phyloP scores from a whole-genome alignment of 2,888 invertebrate genomes.

The Esperia sulphurella region DNA sequence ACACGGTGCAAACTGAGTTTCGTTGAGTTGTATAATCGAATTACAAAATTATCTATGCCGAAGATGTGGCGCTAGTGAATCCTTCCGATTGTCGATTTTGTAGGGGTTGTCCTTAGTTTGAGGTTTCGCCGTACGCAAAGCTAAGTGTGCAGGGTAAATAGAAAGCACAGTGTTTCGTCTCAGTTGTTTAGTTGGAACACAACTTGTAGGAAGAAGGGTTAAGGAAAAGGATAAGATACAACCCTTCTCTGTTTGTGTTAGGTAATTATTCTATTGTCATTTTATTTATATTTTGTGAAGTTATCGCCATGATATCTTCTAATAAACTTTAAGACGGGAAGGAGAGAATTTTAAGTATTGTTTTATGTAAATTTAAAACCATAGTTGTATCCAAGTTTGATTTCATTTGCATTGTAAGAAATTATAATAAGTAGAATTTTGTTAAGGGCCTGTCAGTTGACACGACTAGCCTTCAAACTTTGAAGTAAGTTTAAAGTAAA shows the following conservation, averaged over 20 bases:
- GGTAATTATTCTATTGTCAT: conserved; percentile 71
- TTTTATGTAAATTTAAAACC: conserved; percentile 62
- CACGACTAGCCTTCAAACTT: background rate
- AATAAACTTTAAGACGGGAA: conserved; percentile 60
- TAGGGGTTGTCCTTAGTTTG: no score
- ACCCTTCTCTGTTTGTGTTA: conserved; percentile 41
- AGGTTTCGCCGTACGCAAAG: no score
- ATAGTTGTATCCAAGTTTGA: conserved; percentile 31
- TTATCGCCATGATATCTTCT: conserved; percentile 65
- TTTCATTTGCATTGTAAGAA: conserved; percentile 41
- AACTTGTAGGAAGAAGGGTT: conserved; percentile 34
- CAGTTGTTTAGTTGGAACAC: background rate
- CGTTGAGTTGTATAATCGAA: no score
- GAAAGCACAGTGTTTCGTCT: background rate
- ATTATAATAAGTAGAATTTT: background rate
- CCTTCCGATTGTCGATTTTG: no score
- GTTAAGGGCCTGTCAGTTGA: background rate
- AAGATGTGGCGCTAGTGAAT: no score
- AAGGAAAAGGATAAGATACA: conserved; percentile 22
- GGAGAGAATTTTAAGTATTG: conserved; percentile 65
- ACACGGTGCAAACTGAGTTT: no score
- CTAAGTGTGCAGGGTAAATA: no score
- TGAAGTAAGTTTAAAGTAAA: background rate
- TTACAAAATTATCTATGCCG: no score
- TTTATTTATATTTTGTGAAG: conserved; percentile 71